Conservation (phyloP, 2,888 invertebrate species). For the Rhagophthalmus giganteus region DNA sequence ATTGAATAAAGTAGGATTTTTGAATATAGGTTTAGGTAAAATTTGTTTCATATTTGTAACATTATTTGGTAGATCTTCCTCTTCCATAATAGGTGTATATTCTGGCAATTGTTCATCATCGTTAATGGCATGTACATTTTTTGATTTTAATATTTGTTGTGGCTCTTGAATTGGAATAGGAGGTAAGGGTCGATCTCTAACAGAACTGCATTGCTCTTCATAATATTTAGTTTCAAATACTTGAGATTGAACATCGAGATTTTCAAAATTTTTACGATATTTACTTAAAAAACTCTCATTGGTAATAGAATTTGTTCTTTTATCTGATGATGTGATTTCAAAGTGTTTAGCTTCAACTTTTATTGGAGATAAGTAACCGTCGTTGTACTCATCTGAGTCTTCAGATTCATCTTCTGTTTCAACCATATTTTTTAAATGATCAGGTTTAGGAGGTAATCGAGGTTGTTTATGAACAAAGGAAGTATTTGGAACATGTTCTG, state of each 20-base stretch:
- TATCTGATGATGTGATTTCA: neutral
- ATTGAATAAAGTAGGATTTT: neutral
- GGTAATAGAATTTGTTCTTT: neutral
- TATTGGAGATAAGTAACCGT: conserved; percentile 8
- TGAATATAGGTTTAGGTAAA: neutral
- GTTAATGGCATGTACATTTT: neutral
- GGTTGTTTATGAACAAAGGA: conserved; percentile 13
- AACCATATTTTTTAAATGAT: conserved; percentile 1
- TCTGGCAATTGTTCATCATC: conserved; percentile 3
- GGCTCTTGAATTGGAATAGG: conserved; percentile 8
- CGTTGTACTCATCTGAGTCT: conserved; percentile 1
- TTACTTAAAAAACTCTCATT: conserved; percentile 8
- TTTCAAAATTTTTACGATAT: conserved; percentile 4
- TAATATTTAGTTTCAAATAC: conserved; percentile 5
- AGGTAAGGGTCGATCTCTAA: conserved; percentile 10
- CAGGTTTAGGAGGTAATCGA: conserved; percentile 20
- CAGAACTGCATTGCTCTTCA: neutral
- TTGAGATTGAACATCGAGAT: conserved; percentile 3
- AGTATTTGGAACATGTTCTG: conserved; percentile 2
- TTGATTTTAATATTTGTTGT: neutral
- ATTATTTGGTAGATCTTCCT: conserved; percentile 3
- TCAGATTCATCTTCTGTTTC: neutral
- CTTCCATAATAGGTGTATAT: conserved; percentile 7
- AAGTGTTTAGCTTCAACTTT: neutral
- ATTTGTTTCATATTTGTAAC: too few species aligned